Base-by-base conservation (phyloP, 2,113 vertebrate species). In the Corydoras maculifer region DNA sequence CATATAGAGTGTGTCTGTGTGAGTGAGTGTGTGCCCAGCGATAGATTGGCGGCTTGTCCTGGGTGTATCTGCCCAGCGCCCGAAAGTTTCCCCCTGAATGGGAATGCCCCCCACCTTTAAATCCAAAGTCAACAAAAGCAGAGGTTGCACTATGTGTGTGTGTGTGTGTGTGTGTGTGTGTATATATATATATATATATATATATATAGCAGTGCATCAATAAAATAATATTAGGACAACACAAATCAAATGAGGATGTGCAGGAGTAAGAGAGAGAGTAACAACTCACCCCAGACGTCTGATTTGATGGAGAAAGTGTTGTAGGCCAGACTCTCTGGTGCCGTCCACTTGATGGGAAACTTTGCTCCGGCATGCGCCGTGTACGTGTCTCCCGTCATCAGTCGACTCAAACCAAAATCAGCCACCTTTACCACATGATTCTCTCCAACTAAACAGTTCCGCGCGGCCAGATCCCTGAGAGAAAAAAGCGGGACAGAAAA, bases 291-390 rank as follows among this genome's bases (percentile, higher is more conserved):
- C 97, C 97, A 99, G 49, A 99, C 96, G 0, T 99, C 97, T 58
- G 97, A 99, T 82, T 99, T 99, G 82, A 99, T 99, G 59, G 97
- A 99, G 83, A 99, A 99, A 64, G 96, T 99, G 84, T 99, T 99
- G 74, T 98, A 99, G 15, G 97, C 97, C 63, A 99, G 89, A 85
- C 96, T 99, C 83, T 99, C 97, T 0, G 97, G 97, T 30, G 96
- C 97, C 0, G 97, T 99, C 97, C 97, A 99, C 49, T 99, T 99
- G 83, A 99, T 99, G 59, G 97, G 97, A 82, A 99, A 99, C 80
- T 99, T 99, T 80, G 97, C 97, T 63, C 97, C 97, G 15, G 97
- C 97, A 1, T 98, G 97, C 75, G 97, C 97, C n/a, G 94, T 99
- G 82, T 99, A 99, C 2, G 96, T 99, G 71, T 99, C 97, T 50